phyloP scores from a whole-genome alignment of 2,888 invertebrate species.

The Leptinotarsa peninsularis region DNA sequence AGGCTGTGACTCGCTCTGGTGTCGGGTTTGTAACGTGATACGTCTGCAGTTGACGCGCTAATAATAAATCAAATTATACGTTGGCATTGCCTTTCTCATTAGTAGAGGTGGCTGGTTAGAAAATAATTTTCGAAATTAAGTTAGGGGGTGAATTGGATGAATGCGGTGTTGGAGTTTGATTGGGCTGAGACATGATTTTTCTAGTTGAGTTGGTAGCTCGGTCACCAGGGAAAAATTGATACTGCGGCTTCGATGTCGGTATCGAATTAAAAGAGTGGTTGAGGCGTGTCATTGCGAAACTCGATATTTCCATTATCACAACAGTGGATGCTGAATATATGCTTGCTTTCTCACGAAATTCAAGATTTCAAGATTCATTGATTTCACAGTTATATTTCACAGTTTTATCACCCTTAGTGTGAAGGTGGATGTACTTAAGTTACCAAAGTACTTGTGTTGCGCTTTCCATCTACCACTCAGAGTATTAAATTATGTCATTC shows the following conservation, averaged over 20 bases:
- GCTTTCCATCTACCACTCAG: too few relatives aligned
- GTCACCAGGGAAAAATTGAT: background rate
- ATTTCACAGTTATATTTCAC: too few relatives aligned
- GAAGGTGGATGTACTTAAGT: too few relatives aligned
- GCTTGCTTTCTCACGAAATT: too few relatives aligned
- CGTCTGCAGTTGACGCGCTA: constrained; percentile 35
- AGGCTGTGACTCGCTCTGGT: constrained; percentile 14
- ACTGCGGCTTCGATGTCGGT: background rate
- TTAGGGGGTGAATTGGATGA: constrained; percentile 28
- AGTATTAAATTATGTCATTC: too few relatives aligned
- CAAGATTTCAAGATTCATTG: too few relatives aligned
- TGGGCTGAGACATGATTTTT: constrained; percentile 16
- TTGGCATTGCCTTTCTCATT: constrained; percentile 36
- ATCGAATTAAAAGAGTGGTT: too few relatives aligned
- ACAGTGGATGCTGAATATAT: too few relatives aligned
- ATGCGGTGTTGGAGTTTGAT: constrained; percentile 9
- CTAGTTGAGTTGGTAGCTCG: background rate
- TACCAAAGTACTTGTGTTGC: too few relatives aligned
- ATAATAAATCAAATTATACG: constrained; percentile 42
- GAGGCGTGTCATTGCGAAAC: too few relatives aligned
- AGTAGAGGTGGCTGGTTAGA: constrained; percentile 35
- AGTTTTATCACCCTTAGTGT: too few relatives aligned
- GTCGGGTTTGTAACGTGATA: constrained; percentile 37
- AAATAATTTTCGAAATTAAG: constrained; percentile 31
- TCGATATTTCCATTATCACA: too few relatives aligned